Base-by-base conservation (phyloP, 1,140 invertebrate genomes). In the Thalassaphorura encarpata region DNA sequence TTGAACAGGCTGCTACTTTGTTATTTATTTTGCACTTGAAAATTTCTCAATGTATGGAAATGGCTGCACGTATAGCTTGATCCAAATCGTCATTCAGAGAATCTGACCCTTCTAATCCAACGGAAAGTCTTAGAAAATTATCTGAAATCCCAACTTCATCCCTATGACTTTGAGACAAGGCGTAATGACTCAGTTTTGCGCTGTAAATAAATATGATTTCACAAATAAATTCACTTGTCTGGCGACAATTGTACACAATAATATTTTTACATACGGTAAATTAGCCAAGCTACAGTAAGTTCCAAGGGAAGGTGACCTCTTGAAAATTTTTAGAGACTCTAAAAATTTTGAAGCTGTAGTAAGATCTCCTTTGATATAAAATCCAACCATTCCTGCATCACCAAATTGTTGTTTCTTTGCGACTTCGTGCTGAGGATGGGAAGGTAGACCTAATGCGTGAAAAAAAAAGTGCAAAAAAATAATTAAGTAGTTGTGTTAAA, bases 51-150 rank as follows among this genome's bases (percentile, higher is more conserved):
- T n/a, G n/a, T n/a, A n/a, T n/a, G n/a, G n/a, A n/a, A n/a, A n/a
- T n/a, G 16, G 58, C 52, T 47, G 53, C 49, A 19, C 40, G 31
- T n/a, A 63, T 46, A 19, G 91, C 92, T 72, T 88, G 80, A 58
- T 89, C 81, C 8, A 98, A 67, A 75, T 98, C 95, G 18, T 75
- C 71, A 33, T 97, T 80, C 13, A 98, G 75, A 76, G 97, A 92
- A 36, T 87, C 77, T 11, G 79, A 74, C 64, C 88, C 82, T 76
- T 98, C 95, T 11, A 97, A 73, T 2, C 95, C 94, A 27, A 97
- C 83, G 0, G 93, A 97, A 2, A 98, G 70, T 56, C 95, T 77
- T 54, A 99, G 82, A 1, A 98, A 74, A 39, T 83, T 82, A 68
- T 96, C 87, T 0, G 79, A 83, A 45, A 98, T 95, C 6, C 89